phyloP scores from a whole-genome alignment of 2,113 vertebrate species.

The Pavo muticus region DNA sequence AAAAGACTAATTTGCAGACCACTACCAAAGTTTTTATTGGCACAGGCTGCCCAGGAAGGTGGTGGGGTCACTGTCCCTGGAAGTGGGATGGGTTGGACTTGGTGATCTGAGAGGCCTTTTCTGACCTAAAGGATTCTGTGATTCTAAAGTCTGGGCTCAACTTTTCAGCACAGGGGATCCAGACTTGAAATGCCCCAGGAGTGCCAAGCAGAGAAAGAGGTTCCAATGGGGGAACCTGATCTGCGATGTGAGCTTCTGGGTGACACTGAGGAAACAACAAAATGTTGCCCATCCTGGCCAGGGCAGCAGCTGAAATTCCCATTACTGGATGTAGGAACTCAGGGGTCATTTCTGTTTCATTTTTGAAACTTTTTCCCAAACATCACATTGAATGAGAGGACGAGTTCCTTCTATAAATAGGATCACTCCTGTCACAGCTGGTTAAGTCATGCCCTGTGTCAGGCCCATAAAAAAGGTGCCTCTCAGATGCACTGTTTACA shows the following conservation, averaged over 20 bases:
- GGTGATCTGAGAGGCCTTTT: neutral
- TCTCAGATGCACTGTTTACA: neutral
- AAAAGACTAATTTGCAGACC: fast-evolving
- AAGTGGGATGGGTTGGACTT: neutral
- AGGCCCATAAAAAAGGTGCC: slow-evolving; percentile 45
- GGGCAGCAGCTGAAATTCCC: slow-evolving; percentile 50
- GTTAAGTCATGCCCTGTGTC: slow-evolving; percentile 51
- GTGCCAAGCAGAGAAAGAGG: neutral
- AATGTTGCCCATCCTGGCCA: slow-evolving; percentile 10
- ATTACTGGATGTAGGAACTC: slow-evolving; percentile 27
- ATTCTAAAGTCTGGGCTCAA: fast-evolving
- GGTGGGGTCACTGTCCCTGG: neutral
- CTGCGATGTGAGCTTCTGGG: neutral
- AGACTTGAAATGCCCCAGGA: neutral
- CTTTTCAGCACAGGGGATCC: neutral
- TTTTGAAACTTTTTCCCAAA: slow-evolving; percentile 56
- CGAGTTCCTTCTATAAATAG: slow-evolving; percentile 65
- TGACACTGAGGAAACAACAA: slow-evolving; percentile 20
- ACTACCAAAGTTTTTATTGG: neutral
- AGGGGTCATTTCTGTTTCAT: slow-evolving; percentile 46
- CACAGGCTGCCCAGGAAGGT: too few relatives aligned
- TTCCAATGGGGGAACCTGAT: neutral
- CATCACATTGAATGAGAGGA: slow-evolving; percentile 59
- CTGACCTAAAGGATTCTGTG: neutral
- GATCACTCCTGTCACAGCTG: slow-evolving; percentile 60